A percentile compares a stretch with the other conserved stretches of the same genome.
Evolutionary conservation across 2,113 vertebrate species (phyloP).

Genomic region (Chlorodrepanis virens): DNA sequence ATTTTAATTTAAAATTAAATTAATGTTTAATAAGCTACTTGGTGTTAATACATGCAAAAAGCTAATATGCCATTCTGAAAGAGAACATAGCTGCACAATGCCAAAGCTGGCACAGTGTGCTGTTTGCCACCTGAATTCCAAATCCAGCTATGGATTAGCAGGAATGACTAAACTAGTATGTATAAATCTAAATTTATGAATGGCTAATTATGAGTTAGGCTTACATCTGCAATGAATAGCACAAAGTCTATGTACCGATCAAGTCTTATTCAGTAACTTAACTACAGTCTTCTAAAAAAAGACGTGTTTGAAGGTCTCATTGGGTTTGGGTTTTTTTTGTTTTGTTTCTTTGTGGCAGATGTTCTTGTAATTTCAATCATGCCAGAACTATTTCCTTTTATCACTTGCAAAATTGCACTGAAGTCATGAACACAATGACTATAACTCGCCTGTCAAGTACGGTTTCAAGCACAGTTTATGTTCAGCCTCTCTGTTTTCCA

Average conservation of each 20-base stretch:
- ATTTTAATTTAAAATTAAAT: neutral
- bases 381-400: neutral
- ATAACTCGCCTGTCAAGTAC: neutral
- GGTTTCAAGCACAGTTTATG: neutral
- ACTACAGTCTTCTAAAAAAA: conserved; percentile 23
- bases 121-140: conserved; percentile 13
- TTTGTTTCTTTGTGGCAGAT: conserved; percentile 25
- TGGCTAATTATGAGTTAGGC: neutral
- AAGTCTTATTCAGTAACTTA: conserved; percentile 18
- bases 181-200: neutral
- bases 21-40: neutral
- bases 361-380: conserved; percentile 13
- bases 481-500: neutral
- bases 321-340: neutral
- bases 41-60: neutral
- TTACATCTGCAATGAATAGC: neutral
- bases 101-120: neutral
- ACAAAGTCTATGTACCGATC: neutral
- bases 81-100: neutral
- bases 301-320: neutral
- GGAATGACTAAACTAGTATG: conserved; percentile 8
- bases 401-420: neutral
- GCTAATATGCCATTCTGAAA: neutral
- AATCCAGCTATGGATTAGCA: neutral
- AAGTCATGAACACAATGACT: neutral